Evolutionary conservation across 2,888 invertebrate genomes (phyloP).

Genomic region (Crocallis elinguaria): DNA sequence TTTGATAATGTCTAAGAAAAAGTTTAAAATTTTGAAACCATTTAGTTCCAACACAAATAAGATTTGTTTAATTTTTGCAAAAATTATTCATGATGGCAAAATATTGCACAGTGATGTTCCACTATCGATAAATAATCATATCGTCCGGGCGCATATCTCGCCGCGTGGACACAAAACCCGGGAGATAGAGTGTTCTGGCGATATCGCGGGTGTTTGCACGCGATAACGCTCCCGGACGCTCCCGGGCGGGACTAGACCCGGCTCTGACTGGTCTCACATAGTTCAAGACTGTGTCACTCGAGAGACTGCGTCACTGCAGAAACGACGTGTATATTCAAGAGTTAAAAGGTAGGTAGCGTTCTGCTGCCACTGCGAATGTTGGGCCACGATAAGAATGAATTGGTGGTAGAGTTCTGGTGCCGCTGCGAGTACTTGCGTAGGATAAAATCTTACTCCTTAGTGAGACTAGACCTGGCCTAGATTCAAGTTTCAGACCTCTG

Average conservation of each 20-base stretch:
- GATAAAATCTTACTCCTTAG: too few relatives aligned
- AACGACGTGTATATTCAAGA: too few relatives aligned
- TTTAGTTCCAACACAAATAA: background rate
- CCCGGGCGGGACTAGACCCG: slow-evolving; percentile 27
- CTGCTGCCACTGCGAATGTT: too few relatives aligned
- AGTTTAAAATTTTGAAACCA: too few relatives aligned
- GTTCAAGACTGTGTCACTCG: slow-evolving; percentile 5
- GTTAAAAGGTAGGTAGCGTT: too few relatives aligned
- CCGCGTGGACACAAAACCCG: slow-evolving; percentile 49
- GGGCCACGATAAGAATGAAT: too few relatives aligned
- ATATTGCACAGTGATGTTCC: background rate
- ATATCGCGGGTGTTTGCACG: slow-evolving; percentile 62
- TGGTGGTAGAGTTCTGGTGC: too few relatives aligned
- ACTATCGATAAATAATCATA: slow-evolving; percentile 21
- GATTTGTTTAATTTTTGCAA: background rate
- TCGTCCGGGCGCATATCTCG: slow-evolving; percentile 24
- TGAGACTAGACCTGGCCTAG: too few relatives aligned
- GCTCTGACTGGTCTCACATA: background rate
- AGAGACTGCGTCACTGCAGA: background rate
- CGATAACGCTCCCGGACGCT: slow-evolving; percentile 54
- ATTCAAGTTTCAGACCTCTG: too few relatives aligned
- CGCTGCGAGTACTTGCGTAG: too few relatives aligned
- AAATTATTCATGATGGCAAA: background rate
- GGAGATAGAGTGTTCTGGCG: slow-evolving; percentile 53
- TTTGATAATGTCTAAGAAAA: too few relatives aligned